phyloP scores from a whole-genome alignment of 2,113 vertebrate genomes.

The Brachionichthys hirsutus region DNA sequence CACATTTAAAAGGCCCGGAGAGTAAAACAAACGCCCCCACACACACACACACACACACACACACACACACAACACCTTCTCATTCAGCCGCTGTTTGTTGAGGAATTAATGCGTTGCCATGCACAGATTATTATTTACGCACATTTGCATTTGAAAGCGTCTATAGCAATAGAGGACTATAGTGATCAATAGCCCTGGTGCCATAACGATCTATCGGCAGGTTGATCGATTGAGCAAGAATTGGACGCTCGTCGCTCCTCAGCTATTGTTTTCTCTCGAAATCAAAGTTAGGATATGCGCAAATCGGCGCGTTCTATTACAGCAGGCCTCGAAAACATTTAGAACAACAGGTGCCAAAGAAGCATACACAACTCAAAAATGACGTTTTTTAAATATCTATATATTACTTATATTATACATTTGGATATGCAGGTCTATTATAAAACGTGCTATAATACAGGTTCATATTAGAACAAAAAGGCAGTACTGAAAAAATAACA shows the following conservation, averaged over 20 bases:
- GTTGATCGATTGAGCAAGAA: slow-evolving; percentile 73
- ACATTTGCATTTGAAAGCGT: slow-evolving; percentile 75
- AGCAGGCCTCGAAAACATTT: slow-evolving; percentile 29
- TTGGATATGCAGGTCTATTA: background rate
- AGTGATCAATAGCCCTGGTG: slow-evolving; percentile 76
- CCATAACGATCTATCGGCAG: slow-evolving; percentile 77
- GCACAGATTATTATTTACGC: slow-evolving; percentile 77
- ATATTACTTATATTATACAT: background rate
- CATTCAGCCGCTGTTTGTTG: slow-evolving; percentile 63
- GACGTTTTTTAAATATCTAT: background rate
- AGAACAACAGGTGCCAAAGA: slow-evolving; percentile 56
- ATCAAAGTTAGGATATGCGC: slow-evolving; percentile 23
- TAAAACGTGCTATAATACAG: no score
- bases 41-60: no score
- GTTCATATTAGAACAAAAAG: no score
- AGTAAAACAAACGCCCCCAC: slow-evolving; percentile 3
- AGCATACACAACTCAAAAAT: slow-evolving; percentile 23
- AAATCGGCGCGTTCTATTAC: slow-evolving; percentile 2
- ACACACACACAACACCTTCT: no score
- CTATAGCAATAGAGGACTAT: slow-evolving; percentile 67
- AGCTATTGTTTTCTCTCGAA: slow-evolving; percentile 51
- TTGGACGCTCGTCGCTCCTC: slow-evolving; percentile 58
- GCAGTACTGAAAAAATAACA: no score
- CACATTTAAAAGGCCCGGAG: slow-evolving; percentile 30
- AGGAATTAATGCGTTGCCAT: slow-evolving; percentile 74